These are phyloP conservation scores for Trachelus troglodyta DNA, from an alignment of 2,888 invertebrate genomes.

Conservation along the genomic window DNA sequence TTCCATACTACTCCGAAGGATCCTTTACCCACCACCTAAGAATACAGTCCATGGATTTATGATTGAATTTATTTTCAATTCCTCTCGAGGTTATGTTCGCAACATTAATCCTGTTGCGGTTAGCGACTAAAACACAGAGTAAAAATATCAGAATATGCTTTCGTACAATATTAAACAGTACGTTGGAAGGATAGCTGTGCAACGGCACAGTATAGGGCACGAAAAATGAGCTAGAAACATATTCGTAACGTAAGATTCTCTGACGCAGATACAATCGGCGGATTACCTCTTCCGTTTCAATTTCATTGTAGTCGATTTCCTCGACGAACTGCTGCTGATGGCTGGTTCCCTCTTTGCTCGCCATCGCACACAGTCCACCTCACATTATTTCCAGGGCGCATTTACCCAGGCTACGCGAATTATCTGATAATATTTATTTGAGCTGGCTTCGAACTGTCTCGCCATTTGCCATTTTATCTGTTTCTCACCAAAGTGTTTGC, in stretches of 20 bases:
- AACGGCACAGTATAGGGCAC: neutral
- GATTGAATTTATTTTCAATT: neutral
- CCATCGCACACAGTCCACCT: constrained; percentile 53
- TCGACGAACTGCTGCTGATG: constrained; percentile 73
- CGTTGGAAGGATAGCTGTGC: neutral
- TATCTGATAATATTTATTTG: constrained; percentile 28
- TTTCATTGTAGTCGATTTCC: constrained; percentile 83
- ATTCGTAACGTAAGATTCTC: constrained; percentile 11
- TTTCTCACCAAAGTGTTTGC: constrained; percentile 10
- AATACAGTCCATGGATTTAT: constrained; percentile 32
- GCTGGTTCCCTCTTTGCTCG: constrained; percentile 44
- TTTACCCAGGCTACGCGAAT: constrained; percentile 34
- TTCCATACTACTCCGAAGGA: constrained; percentile 95
- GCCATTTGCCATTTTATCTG: constrained; percentile 31
- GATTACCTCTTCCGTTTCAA: constrained; percentile 78
- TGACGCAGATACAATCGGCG: constrained; percentile 15
- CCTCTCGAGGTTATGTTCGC: constrained; percentile 16
- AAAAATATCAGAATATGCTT: neutral
- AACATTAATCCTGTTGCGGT: neutral
- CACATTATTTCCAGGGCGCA: constrained; percentile 49
- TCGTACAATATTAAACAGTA: neutral
- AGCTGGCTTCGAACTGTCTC: constrained; percentile 29
- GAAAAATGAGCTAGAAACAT: neutral
- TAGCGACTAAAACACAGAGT: neutral
- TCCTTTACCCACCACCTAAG: constrained; percentile 90